A percentile compares a stretch with the other conserved stretches of the same genome.
These are phyloP conservation scores for Pygoscelis antarcticus DNA, from an alignment of 2,113 vertebrate genomes.

Conservation along the genomic window DNA sequence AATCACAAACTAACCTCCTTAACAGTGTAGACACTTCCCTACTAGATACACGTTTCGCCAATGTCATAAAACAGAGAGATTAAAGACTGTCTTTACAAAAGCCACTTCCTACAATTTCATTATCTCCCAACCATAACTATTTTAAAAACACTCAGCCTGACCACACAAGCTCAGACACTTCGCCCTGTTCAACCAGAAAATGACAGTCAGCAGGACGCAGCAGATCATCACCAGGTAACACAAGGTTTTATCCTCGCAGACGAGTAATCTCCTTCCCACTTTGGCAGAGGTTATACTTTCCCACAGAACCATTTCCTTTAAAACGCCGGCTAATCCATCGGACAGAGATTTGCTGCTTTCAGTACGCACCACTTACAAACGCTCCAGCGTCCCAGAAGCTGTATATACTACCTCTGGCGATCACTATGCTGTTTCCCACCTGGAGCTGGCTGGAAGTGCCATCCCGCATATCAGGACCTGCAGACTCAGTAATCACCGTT, in stretches of 20 bases:
- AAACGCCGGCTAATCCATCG: rapidly evolving
- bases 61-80: neutral
- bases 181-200: neutral
- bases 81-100: neutral
- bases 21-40: neutral
- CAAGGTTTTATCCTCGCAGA: neutral
- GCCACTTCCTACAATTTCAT: conserved; percentile 49
- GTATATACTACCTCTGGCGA: rapidly evolving
- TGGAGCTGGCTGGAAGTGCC: neutral
- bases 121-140: neutral
- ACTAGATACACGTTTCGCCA: neutral
- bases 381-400: neutral
- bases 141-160: conserved; percentile 2
- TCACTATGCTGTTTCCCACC: neutral
- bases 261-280: neutral
- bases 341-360: neutral
- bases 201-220: neutral
- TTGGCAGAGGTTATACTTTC: neutral
- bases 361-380: rapidly evolving
- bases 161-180: conserved; percentile 4
- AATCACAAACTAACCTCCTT: neutral
- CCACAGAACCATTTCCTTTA: neutral
- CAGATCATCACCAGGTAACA: neutral
- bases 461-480: rapidly evolving
- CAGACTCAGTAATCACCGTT: neutral